Base-by-base conservation (phyloP, 2,113 vertebrate genomes). In the Sphyrna mokarran region DNA sequence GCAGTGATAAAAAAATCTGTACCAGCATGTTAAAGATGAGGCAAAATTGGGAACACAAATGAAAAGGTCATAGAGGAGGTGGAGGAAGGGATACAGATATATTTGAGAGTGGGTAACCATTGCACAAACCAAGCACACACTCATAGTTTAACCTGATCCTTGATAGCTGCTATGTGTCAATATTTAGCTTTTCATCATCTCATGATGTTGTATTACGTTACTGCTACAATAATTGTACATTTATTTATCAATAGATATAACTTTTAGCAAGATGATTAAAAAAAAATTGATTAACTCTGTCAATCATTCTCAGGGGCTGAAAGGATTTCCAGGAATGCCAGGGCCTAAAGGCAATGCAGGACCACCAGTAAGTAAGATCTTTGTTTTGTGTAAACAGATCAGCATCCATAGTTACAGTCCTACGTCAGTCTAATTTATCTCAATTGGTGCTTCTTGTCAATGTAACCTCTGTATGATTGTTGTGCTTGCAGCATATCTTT, bases 241-340 rank as follows among this genome's bases (percentile, higher is more conserved):
- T 63, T 16, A 89, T 9, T 66, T 37, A 93, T 20, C 33, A 37
- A 66, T 93, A 63, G 68, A 37, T n/a, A 22, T 14, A 93, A 43
- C 40, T 11, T 0, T 70, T 33, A 7, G 43, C 69, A 29, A 29
- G 68, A 95, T 95, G 6, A 95, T 33, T n/a, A n/a, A 72, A 48
- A 48, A 76, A 16, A 48, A 70, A 95, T 26, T 48, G n/a, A 95
- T 29, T 48, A 54, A 70, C 8, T 11, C 13, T 33, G 18, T 37
- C 61, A n/a, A 37, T 68, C 6, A 16, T 37, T 0, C 68, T 66
- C 96, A 99, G 98, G 98, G 98, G 29, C 97, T 97, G 16, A 98
- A 98, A 97, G 98, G 98, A 48, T 98, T 98, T 96, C 97, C 96
- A 0, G 98, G 98, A 86, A 96, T 96, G 7, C 97, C 97, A 1